Conservation (phyloP, 2,888 invertebrate genomes). For the Acronicta psi region DNA sequence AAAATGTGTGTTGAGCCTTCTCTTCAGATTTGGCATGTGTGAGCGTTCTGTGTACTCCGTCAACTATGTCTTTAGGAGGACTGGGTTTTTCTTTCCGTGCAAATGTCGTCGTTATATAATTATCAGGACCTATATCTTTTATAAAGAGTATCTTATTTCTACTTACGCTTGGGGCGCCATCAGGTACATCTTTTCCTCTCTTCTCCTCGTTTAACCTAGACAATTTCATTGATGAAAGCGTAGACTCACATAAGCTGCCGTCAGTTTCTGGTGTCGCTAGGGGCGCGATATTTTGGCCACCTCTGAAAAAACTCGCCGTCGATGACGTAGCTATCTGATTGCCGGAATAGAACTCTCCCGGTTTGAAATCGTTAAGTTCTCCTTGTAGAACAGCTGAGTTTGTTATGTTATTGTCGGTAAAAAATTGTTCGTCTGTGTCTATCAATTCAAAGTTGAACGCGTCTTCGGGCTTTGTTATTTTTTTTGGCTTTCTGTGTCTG, state of each 20-base stretch:
- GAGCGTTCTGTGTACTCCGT: slow-evolving; percentile 76
- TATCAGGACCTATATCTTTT: slow-evolving; percentile 92
- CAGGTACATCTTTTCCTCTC: slow-evolving; percentile 81
- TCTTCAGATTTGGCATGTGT: slow-evolving; percentile 84
- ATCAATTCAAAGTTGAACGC: slow-evolving; percentile 95
- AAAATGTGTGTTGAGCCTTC: slow-evolving; percentile 83
- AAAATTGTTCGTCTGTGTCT: slow-evolving; percentile 93
- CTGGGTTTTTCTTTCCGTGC: slow-evolving; percentile 82
- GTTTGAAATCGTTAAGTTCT: slow-evolving; percentile 82
- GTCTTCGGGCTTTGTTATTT: slow-evolving; percentile 91
- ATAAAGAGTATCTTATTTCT: slow-evolving; percentile 89
- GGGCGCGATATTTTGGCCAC: slow-evolving; percentile 86
- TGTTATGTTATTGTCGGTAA: slow-evolving; percentile 85
- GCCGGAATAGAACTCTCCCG: slow-evolving; percentile 86
- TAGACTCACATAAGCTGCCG: slow-evolving; percentile 89
- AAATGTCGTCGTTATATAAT: slow-evolving; percentile 92
- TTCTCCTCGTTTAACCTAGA: slow-evolving; percentile 82
- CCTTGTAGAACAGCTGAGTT: slow-evolving; percentile 80
- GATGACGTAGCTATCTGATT: slow-evolving; percentile 78
- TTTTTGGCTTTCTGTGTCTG: slow-evolving; percentile 91
- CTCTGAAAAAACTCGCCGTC: slow-evolving; percentile 79
- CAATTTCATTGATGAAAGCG: slow-evolving; percentile 85
- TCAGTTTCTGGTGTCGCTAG: slow-evolving; percentile 90
- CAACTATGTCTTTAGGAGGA: slow-evolving; percentile 69
- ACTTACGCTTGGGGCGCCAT: slow-evolving; percentile 78